phyloP scores from a whole-genome alignment of 2,113 vertebrate species.

The Eidolon helvum region DNA sequence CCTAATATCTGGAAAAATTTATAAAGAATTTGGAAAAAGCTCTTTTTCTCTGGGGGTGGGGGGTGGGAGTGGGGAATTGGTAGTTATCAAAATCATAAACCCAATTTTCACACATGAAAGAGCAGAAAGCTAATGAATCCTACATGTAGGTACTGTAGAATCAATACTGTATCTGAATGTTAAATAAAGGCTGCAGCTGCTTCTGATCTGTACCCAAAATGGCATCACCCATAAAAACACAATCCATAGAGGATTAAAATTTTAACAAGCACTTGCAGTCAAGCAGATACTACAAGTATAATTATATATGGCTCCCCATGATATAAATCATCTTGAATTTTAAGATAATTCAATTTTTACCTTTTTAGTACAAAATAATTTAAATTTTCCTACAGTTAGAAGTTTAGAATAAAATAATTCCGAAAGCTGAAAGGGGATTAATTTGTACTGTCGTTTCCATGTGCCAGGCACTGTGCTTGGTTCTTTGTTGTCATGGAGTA shows the following conservation, averaged over 20 bases:
- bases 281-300: background rate
- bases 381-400: background rate
- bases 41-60: slow-evolving; percentile 24
- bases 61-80: background rate
- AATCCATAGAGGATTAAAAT: background rate
- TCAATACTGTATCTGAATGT: background rate
- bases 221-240: background rate
- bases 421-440: background rate
- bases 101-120: slow-evolving; percentile 8
- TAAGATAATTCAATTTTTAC: background rate
- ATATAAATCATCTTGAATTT: background rate
- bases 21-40: slow-evolving; percentile 72
- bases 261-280: background rate
- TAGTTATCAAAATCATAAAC: slow-evolving; percentile 29
- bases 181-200: background rate
- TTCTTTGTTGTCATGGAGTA: background rate
- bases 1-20: slow-evolving; percentile 72
- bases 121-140: slow-evolving; percentile 16
- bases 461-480: background rate
- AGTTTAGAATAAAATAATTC: background rate
- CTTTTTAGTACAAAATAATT: background rate
- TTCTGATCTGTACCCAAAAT: slow-evolving; percentile 36
- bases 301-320: background rate
- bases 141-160: background rate
- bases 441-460: background rate